Evolutionary conservation across 2,113 vertebrate genomes (phyloP).

Genomic region (Cariama cristata): DNA sequence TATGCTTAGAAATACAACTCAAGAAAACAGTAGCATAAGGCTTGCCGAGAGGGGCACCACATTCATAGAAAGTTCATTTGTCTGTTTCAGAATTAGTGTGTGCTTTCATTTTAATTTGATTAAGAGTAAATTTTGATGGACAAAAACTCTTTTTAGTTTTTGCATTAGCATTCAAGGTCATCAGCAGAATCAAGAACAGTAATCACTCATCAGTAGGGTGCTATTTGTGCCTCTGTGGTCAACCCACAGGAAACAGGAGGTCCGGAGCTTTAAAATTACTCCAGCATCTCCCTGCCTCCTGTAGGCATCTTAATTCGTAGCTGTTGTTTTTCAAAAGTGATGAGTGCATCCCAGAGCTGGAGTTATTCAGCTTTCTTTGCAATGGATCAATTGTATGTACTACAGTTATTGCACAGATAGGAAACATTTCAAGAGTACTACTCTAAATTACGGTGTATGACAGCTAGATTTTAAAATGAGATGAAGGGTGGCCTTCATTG

Average conservation of each 20-base stretch:
- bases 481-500: not conserved
- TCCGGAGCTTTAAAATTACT: not conserved
- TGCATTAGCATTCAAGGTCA: not conserved
- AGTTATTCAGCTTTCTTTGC: not conserved
- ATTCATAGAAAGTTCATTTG: not conserved
- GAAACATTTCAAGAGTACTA: not conserved
- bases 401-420: not conserved
- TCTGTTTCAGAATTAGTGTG: not conserved
- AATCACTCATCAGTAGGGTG: not conserved
- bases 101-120: not conserved
- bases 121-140: not conserved
- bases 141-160: not conserved
- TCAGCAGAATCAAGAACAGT: not conserved
- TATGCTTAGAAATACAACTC: not conserved
- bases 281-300: not conserved
- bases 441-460: not conserved
- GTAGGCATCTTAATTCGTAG: not conserved
- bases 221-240: not conserved
- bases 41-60: not conserved
- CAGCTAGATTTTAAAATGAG: not conserved
- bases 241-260: not conserved
- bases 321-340: not conserved
- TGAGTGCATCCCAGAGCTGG: not conserved
- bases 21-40: not conserved
- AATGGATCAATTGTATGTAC: not conserved